These are phyloP conservation scores for Ylistrum balloti DNA, from an alignment of 1,140 invertebrate species.

Conservation along the genomic window DNA sequence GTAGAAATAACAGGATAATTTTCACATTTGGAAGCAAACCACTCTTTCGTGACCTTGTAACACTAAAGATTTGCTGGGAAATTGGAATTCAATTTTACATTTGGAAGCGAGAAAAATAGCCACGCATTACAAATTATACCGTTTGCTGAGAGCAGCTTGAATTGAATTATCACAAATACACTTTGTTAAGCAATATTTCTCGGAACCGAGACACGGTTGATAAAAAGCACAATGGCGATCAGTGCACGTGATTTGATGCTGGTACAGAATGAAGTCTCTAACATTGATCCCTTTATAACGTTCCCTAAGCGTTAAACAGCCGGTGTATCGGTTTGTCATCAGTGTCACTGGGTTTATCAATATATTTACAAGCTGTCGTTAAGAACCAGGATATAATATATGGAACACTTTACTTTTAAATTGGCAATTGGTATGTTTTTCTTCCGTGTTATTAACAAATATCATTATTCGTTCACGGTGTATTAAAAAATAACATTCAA, in stretches of 20 bases:
- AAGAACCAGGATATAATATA: no score
- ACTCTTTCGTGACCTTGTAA: neutral
- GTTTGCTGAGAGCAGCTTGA: neutral
- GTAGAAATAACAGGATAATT: neutral
- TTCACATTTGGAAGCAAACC: neutral
- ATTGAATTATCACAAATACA: neutral
- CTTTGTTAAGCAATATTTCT: neutral
- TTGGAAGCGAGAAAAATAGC: neutral
- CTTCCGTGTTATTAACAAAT: no score
- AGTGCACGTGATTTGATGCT: neutral
- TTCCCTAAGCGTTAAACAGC: no score
- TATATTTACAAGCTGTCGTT: no score
- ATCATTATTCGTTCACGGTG: no score
- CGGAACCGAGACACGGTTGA: neutral
- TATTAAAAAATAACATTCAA: no score
- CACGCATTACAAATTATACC: neutral
- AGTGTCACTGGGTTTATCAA: no score
- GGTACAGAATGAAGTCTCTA: no score
- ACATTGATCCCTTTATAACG: no score
- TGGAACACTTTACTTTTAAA: no score
- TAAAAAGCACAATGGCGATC: neutral
- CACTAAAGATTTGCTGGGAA: neutral
- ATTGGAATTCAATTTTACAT: neutral
- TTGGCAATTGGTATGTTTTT: no score
- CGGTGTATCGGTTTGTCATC: no score